phyloP scores from a whole-genome alignment of 1,140 invertebrate species.

The Megalopta genalis region DNA sequence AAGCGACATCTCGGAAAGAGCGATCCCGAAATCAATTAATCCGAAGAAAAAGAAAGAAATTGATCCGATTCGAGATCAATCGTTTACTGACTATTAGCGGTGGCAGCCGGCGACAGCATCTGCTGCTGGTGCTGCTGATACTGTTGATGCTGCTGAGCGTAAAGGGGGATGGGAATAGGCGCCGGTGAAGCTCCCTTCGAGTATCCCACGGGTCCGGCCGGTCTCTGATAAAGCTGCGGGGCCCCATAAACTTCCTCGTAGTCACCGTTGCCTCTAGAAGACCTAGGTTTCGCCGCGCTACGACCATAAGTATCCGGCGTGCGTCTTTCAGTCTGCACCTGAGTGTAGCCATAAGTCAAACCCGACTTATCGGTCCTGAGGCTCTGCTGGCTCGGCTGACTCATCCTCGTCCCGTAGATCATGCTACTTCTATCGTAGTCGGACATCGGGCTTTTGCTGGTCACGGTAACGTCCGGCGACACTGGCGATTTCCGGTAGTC shows the following conservation, averaged over 20 bases:
- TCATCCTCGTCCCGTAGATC: constrained; percentile 71
- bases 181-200: constrained; percentile 71
- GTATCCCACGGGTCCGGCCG: constrained; percentile 79
- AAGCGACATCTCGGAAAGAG: no score
- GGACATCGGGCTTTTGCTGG: constrained; percentile 67
- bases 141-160: constrained; percentile 64
- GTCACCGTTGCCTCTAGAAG: constrained; percentile 79
- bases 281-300: constrained; percentile 79
- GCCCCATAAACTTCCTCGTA: constrained; percentile 89
- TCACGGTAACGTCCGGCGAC: constrained; percentile 64
- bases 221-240: constrained; percentile 79
- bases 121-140: constrained; percentile 61
- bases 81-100: constrained; percentile 48
- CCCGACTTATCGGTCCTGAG: constrained; percentile 74
- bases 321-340: constrained; percentile 82
- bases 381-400: constrained; percentile 65
- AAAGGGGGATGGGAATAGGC: constrained; percentile 69
- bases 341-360: constrained; percentile 70
- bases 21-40: no score
- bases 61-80: not conserved
- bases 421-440: constrained; percentile 68
- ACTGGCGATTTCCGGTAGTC: constrained; percentile 71
- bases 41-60: no score
- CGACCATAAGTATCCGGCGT: constrained; percentile 91
- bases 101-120: constrained; percentile 55